Conservation (phyloP, 2,113 vertebrate genomes). For the Callithrix jacchus region DNA sequence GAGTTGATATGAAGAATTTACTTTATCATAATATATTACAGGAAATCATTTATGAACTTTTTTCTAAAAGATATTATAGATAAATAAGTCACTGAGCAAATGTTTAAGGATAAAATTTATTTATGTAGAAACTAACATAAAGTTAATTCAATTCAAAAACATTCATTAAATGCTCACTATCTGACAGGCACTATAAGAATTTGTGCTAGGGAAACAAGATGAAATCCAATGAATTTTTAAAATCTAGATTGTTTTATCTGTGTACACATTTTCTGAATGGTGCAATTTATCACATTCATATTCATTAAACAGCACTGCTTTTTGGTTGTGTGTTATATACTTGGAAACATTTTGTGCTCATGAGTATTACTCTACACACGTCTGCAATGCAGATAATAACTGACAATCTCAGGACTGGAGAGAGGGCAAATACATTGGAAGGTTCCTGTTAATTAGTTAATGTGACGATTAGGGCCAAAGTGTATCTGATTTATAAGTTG, state of each 20-base stretch:
- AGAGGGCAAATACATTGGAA: constrained; percentile 1
- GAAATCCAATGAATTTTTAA: background rate
- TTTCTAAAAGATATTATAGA: background rate
- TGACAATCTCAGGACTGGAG: background rate
- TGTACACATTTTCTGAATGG: background rate
- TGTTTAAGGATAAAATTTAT: constrained; percentile 13
- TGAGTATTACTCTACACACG: background rate
- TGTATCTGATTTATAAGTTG: constrained; percentile 44
- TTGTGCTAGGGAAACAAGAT: constrained; percentile 1
- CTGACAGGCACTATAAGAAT: background rate
- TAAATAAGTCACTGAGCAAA: background rate
- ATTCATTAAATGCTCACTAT: background rate
- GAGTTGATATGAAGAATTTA: background rate
- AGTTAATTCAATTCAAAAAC: background rate
- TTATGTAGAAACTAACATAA: background rate
- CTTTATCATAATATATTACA: background rate
- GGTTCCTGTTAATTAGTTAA: constrained; percentile 52
- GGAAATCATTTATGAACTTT: background rate
- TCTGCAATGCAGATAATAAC: constrained; percentile 40
- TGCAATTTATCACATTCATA: background rate
- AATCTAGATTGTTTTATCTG: background rate
- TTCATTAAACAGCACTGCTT: background rate
- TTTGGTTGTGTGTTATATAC: background rate
- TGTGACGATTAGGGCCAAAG: constrained; percentile 11
- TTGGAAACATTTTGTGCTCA: constrained; percentile 36